Percentiles rank a stretch among this genome's conserved stretches.
phyloP scores from a whole-genome alignment of 2,888 invertebrate genomes.

The Clivina fossor region DNA sequence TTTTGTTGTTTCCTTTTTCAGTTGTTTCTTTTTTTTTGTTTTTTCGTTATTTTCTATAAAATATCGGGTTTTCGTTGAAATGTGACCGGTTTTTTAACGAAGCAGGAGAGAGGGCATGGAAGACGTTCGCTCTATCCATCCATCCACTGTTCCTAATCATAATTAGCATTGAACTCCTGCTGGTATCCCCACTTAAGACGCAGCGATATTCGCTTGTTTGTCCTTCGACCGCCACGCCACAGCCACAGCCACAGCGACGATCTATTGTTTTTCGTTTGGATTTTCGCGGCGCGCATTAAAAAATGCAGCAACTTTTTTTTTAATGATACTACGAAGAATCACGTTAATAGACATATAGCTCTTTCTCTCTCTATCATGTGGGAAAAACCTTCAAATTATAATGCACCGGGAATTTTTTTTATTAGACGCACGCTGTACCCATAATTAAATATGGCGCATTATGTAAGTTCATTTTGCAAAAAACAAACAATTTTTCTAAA shows the following conservation, averaged over 20 bases:
- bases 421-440: background rate
- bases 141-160: conserved; percentile 22
- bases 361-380: too few species aligned
- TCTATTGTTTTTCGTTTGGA: conserved; percentile 26
- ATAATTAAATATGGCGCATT: conserved; percentile 21
- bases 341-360: conserved; percentile 28
- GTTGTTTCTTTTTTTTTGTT: conserved; percentile 22
- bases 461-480: conserved; percentile 14
- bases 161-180: conserved; percentile 30
- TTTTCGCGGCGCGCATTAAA: conserved; percentile 20
- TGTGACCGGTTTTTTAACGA: conserved; percentile 20
- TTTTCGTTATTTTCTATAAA: conserved; percentile 24
- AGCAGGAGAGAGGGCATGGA: conserved; percentile 2
- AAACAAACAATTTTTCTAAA: conserved; percentile 10
- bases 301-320: conserved; percentile 24
- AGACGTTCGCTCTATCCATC: background rate
- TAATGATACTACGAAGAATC: conserved; percentile 14
- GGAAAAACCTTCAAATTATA: conserved; percentile 35
- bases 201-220: conserved; percentile 4
- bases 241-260: background rate
- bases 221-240: conserved; percentile 14
- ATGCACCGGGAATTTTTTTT: conserved; percentile 28
- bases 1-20: conserved; percentile 29
- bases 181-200: conserved; percentile 10
- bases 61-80: conserved; percentile 28